Conservation (phyloP, 1,140 invertebrate species). For the Eupeodes corollae region DNA sequence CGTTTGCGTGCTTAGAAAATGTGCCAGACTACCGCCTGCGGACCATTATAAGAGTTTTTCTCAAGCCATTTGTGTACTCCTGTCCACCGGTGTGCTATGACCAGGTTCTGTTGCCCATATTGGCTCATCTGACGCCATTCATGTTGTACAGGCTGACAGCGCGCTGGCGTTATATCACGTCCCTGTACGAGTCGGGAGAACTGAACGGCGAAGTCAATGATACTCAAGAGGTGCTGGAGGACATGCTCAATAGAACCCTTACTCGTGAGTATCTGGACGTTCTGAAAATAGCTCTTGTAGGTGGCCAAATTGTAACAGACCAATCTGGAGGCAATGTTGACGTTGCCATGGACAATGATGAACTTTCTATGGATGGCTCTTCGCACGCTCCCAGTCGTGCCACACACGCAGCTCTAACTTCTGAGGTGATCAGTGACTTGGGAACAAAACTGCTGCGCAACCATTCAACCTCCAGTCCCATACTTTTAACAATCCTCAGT, state of each 20-base stretch:
- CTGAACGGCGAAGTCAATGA: slow-evolving; percentile 70
- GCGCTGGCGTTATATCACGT: slow-evolving; percentile 68
- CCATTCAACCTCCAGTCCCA: slow-evolving; percentile 51
- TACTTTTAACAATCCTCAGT: slow-evolving; percentile 51
- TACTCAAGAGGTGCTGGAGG: slow-evolving; percentile 76
- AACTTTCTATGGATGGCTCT: slow-evolving; percentile 48
- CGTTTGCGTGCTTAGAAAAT: slow-evolving; percentile 56
- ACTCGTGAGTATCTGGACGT: slow-evolving; percentile 79
- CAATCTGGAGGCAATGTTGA: slow-evolving; percentile 32
- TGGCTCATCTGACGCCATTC: slow-evolving; percentile 62
- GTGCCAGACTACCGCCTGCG: slow-evolving; percentile 78
- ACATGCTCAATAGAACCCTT: slow-evolving; percentile 75
- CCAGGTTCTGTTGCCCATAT: slow-evolving; percentile 62
- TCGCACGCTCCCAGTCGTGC: slow-evolving; percentile 40
- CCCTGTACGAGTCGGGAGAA: slow-evolving; percentile 62
- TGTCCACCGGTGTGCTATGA: slow-evolving; percentile 69
- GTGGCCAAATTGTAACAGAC: slow-evolving; percentile 35
- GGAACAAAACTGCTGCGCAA: slow-evolving; percentile 53
- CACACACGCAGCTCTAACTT: slow-evolving; percentile 41
- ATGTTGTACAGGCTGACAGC: slow-evolving; percentile 64
- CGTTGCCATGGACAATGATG: slow-evolving; percentile 56
- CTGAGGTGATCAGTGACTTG: slow-evolving; percentile 60
- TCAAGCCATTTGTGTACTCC: slow-evolving; percentile 73
- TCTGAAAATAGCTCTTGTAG: slow-evolving; percentile 53
- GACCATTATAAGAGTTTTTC: slow-evolving; percentile 68